Conservation (phyloP, 2,113 vertebrate genomes). For the Acinonyx jubatus region DNA sequence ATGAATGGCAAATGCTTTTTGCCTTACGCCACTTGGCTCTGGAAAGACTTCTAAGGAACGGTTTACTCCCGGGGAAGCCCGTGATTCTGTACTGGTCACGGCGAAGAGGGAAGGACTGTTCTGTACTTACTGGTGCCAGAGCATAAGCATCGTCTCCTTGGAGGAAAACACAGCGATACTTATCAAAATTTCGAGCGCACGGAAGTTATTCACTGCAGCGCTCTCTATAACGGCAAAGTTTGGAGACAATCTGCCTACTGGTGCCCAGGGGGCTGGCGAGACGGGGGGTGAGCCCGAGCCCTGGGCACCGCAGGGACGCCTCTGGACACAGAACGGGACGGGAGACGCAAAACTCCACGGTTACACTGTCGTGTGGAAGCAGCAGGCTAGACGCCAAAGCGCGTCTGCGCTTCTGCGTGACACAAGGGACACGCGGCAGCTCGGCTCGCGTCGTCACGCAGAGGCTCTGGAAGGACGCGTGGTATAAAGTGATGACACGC, state of each 20-base stretch:
- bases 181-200: neutral
- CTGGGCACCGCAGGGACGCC: too few species aligned
- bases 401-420: neutral
- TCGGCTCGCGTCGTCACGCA: neutral
- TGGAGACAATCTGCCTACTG: neutral
- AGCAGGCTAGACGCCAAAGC: neutral
- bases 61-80: neutral
- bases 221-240: neutral
- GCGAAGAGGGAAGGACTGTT: neutral
- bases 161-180: neutral
- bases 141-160: neutral
- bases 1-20: too few species aligned
- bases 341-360: neutral
- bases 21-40: too few species aligned
- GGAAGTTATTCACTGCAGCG: neutral
- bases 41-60: neutral
- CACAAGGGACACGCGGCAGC: neutral
- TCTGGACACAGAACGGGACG: neutral
- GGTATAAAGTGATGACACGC: neutral
- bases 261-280: neutral
- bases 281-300: neutral
- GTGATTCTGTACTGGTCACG: too few species aligned
- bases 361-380: neutral
- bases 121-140: neutral
- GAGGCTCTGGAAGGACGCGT: neutral